Percentiles rank a stretch among this genome's conserved stretches.
These are phyloP conservation scores for Halocaridina rubra DNA, from an alignment of 2,888 invertebrate species.

Conservation along the genomic window DNA sequence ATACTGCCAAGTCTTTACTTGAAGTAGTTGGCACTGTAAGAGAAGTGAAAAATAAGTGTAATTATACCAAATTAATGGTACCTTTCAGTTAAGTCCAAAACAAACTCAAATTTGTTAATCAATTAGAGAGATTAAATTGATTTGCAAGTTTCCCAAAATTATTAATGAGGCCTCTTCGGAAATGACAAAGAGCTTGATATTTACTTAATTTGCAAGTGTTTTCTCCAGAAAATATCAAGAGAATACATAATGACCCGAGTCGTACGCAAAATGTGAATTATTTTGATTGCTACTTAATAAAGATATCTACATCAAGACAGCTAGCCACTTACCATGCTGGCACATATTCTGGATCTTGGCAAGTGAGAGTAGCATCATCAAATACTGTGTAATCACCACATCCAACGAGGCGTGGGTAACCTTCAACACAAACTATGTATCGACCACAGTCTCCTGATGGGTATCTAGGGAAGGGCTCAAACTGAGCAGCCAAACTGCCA, in stretches of 20 bases:
- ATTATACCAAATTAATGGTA: too few relatives aligned
- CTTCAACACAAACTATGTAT: conserved; percentile 90
- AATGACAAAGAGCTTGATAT: too few relatives aligned
- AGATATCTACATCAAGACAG: neutral
- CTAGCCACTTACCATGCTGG: conserved; percentile 34
- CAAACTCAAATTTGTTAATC: too few relatives aligned
- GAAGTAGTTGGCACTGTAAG: conserved; percentile 35
- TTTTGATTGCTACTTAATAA: too few relatives aligned
- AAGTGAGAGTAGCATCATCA: conserved; percentile 84
- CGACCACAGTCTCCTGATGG: conserved; percentile 88
- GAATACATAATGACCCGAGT: too few relatives aligned
- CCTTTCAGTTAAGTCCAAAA: too few relatives aligned
- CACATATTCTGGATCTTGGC: conserved; percentile 74
- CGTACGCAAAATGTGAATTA: too few relatives aligned
- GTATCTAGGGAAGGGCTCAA: conserved; percentile 93
- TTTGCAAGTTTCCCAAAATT: too few relatives aligned
- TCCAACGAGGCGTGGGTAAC: conserved; percentile 85
- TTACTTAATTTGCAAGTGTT: too few relatives aligned
- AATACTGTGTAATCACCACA: conserved; percentile 90
- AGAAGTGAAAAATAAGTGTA: neutral
- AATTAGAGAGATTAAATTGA: too few relatives aligned
- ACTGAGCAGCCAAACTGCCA: conserved; percentile 84
- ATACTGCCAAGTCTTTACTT: conserved; percentile 9
- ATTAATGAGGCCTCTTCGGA: too few relatives aligned
- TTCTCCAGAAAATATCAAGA: too few relatives aligned